Base-by-base conservation (phyloP, 2,113 vertebrate species). In the Pollachius pollachius region DNA sequence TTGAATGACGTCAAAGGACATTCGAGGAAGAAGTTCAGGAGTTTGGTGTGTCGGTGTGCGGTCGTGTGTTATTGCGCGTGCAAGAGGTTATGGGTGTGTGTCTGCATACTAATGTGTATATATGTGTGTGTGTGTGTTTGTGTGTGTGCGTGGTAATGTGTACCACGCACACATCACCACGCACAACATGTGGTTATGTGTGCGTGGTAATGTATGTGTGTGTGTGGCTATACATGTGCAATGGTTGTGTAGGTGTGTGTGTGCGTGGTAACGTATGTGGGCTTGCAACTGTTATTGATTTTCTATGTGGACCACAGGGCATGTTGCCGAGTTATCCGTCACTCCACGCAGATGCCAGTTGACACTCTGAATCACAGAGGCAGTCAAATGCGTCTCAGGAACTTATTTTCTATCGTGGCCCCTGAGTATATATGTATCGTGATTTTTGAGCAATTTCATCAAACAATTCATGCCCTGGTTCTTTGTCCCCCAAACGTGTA, bases 281-380 rank as follows among this genome's bases (percentile, higher is more conserved):
- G 18, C 17, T 7, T 59, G 57, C 41, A 48, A 48, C 41, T 48
- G 9, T 48, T 41, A 41, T 41, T 41, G 37, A 41, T 41, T 48
- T 13, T 48, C 41, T 48, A 48, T 48, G 41, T 11, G 41, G 41
- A 48, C 41, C 30, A 34, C 30, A 34, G 30, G 30, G 30, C 30
- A 34, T 34, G 30, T 34, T 34, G 30, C 30, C 30, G 4, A 34
- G 30, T 7, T 34, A 4, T 34, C 41, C 11, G 41, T 48, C 41
- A 48, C 8, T 13, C 8, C 41, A 48, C 12, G 12, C 41, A 48
- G 9, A 48, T 13, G 41, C 41, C 41, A 13, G 30, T 60, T 70
- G 69, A 69, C 72, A 66, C 64, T 69, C 68, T 69, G 52, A 71
- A 80, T 70, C 58, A 25, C 72, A 48, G 69, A 68, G 69, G 65